Conservation (phyloP, 37 sponge, comb jelly and placozoan genomes). For the Ianthella basta region DNA sequence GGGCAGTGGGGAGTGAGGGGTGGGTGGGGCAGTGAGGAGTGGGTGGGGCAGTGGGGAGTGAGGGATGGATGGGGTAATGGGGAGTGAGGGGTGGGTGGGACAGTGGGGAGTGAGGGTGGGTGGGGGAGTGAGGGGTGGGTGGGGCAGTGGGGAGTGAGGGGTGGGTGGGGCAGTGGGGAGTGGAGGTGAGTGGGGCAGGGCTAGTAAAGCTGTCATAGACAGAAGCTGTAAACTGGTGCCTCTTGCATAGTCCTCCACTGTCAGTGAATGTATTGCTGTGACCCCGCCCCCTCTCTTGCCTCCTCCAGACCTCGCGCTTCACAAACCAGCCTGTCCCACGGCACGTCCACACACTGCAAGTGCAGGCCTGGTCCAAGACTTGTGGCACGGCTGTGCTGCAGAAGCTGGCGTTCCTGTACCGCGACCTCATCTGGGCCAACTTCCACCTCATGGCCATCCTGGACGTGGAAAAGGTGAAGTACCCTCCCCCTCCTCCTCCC, state of each 20-base stretch:
- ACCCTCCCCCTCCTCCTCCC: conserved; percentile 16
- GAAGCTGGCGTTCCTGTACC: conserved; percentile 77
- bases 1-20: neutral
- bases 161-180: no score
- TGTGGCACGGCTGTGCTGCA: conserved; percentile 47
- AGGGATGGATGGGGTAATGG: no score
- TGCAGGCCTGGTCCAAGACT: conserved; percentile 62
- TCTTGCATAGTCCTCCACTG: neutral
- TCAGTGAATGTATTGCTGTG: neutral
- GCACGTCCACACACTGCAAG: conserved; percentile 33
- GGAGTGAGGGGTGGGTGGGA: no score
- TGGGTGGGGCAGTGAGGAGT: neutral
- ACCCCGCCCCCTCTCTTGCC: neutral
- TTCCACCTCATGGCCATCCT: conserved; percentile 72
- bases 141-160: no score
- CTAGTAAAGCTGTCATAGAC: no score
- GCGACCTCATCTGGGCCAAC: conserved; percentile 82
- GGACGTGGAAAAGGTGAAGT: conserved; percentile 32
- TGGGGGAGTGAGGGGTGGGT: no score
- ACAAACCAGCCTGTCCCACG: conserved; percentile 57
- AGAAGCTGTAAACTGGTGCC: no score
- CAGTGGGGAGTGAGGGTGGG: no score
- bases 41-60: neutral
- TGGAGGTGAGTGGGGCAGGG: no score
- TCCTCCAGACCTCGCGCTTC: conserved; percentile 23